Conservation (phyloP, 2,113 vertebrate species). For the Natator depressus region DNA sequence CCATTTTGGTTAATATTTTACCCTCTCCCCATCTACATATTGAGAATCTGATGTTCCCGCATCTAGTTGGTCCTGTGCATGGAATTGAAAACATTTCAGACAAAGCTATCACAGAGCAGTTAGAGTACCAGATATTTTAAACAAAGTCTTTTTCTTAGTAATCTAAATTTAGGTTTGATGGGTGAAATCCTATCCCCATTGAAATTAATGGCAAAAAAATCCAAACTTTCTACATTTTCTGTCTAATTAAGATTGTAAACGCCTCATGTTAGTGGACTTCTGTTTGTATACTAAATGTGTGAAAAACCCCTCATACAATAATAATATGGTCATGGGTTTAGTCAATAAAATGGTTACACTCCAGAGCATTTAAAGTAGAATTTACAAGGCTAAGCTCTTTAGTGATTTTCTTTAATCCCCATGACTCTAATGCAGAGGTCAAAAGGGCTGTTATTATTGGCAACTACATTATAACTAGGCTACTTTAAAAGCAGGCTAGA, state of each 20-base stretch:
- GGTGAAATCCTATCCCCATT: background rate
- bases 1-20: background rate
- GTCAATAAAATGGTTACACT: constrained; percentile 12
- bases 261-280: background rate
- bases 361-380: background rate
- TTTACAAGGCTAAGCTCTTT: constrained; percentile 37
- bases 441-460: background rate
- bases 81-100: background rate
- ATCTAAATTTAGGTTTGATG: background rate
- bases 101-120: background rate
- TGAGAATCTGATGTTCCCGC: background rate
- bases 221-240: background rate
- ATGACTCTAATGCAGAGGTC: constrained; percentile 14
- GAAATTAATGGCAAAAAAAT: background rate
- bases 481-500: background rate
- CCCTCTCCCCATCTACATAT: background rate
- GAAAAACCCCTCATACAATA: background rate
- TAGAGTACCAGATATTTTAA: background rate
- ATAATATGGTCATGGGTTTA: background rate
- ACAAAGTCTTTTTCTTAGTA: background rate
- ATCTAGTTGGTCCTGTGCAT: background rate
- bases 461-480: background rate
- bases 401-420: constrained; percentile 25
- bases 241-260: background rate
- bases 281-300: background rate